phyloP scores from a whole-genome alignment of 2,113 vertebrate genomes.

The Ctenodactylus gundi region DNA sequence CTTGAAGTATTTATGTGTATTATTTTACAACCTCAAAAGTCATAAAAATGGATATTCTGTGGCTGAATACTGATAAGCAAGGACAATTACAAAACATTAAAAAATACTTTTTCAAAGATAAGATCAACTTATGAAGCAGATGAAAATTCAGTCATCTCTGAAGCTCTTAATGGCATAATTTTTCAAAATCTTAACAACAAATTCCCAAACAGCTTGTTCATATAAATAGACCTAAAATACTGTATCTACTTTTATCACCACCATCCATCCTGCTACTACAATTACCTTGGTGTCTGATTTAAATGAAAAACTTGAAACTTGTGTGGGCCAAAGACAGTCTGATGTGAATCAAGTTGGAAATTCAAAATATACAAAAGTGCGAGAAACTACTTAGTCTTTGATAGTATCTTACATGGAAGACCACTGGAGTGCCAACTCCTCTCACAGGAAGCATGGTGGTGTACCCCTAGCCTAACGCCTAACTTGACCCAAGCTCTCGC shows the following conservation, averaged over 20 bases:
- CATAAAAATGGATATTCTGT: not conserved
- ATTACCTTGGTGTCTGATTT: slow-evolving; percentile 16
- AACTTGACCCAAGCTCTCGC: not conserved
- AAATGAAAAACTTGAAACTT: slow-evolving; percentile 28
- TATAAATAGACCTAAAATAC: not conserved
- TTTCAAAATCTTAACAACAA: not conserved
- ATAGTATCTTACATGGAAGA: not conserved
- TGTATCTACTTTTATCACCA: not conserved
- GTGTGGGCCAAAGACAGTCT: not conserved
- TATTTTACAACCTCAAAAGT: not conserved
- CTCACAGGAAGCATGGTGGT: not conserved
- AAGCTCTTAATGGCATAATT: not conserved
- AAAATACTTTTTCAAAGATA: slow-evolving; percentile 6
- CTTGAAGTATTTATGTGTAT: not conserved
- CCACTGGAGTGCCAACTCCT: not conserved
- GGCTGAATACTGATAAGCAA: not conserved
- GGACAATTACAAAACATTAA: not conserved
- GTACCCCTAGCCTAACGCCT: not conserved
- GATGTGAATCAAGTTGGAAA: not conserved
- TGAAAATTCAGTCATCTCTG: not conserved
- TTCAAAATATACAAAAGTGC: not conserved
- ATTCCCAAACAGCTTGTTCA: not conserved
- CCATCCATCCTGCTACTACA: not conserved
- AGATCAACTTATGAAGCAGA: not conserved
- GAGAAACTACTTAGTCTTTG: not conserved